phyloP scores from a whole-genome alignment of 2,888 invertebrate genomes.

The Drosophila vallismaia region DNA sequence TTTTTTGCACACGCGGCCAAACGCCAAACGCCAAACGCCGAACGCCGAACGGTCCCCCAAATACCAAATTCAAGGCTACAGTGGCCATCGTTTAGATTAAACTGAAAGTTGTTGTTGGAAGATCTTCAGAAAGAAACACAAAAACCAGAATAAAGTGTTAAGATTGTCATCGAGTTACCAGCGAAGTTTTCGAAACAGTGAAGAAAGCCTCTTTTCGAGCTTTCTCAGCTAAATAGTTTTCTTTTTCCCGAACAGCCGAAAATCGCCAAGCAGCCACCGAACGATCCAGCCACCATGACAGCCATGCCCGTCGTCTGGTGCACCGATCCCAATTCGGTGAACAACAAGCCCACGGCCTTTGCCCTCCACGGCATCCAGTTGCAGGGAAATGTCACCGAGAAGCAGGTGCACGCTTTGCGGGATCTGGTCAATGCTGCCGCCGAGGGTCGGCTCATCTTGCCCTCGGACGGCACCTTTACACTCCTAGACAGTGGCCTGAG shows the following conservation, averaged over 20 bases:
- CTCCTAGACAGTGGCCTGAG: conserved; percentile 83
- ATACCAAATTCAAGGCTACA: conserved; percentile 1
- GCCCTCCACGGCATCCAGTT: conserved; percentile 84
- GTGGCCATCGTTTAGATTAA: background rate
- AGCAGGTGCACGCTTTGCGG: conserved; percentile 83
- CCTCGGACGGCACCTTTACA: conserved; percentile 84
- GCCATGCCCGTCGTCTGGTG: conserved; percentile 84
- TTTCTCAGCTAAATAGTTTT: conserved; percentile 13
- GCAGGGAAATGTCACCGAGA: conserved; percentile 84
- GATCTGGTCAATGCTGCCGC: conserved; percentile 84
- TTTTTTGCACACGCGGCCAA: background rate
- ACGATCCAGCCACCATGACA: conserved; percentile 73
- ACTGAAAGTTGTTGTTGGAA: too few relatives aligned
- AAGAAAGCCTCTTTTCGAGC: conserved; percentile 11
- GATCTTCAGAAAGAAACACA: background rate
- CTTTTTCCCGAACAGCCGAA: conserved; percentile 18
- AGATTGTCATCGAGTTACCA: background rate
- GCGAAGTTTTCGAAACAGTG: conserved; percentile 24
- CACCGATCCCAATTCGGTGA: conserved; percentile 84
- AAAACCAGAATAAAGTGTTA: conserved; percentile 31
- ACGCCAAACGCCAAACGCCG: too few relatives aligned
- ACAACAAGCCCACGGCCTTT: conserved; percentile 84
- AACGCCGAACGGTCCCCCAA: too few relatives aligned
- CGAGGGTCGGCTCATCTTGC: conserved; percentile 83
- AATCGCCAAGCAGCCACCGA: background rate